Evolutionary conservation across 2,113 vertebrate species (phyloP).

Genomic region (Alosa alosa): DNA sequence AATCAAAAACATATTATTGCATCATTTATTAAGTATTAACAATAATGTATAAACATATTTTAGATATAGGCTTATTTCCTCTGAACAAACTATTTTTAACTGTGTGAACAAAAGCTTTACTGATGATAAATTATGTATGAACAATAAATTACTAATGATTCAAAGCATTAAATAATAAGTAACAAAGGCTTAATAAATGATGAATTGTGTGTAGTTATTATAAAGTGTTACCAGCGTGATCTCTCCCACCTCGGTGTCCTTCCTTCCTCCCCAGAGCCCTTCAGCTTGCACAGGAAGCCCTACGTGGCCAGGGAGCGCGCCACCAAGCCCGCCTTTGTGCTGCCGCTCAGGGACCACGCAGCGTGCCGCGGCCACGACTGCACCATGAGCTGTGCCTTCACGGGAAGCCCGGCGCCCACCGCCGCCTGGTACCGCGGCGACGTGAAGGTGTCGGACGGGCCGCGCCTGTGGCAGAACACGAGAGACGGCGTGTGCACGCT

Average conservation of each 20-base stretch:
- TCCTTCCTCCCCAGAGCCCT: conserved; percentile 38
- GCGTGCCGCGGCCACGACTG: conserved; percentile 54
- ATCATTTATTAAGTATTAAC: no score
- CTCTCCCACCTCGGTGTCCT: background rate
- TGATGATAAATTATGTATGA: no score
- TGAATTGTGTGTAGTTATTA: no score
- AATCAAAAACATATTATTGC: no score
- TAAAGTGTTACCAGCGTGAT: no score
- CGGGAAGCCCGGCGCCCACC: conserved; percentile 54
- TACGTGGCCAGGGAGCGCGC: conserved; percentile 47
- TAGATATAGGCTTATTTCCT: no score
- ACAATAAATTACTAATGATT: no score
- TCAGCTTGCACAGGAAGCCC: conserved; percentile 48
- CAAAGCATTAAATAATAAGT: no score
- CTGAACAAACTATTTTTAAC: no score
- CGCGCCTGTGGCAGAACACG: conserved; percentile 62
- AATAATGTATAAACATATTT: no score
- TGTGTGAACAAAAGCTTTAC: no score
- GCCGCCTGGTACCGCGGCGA: conserved; percentile 58
- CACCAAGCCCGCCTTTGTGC: conserved; percentile 61
- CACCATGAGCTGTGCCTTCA: conserved; percentile 66
- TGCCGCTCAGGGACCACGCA: conserved; percentile 56
- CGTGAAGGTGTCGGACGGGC: conserved; percentile 52
- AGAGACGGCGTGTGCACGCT: conserved; percentile 57
- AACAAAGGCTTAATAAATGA: no score